Base-by-base conservation (phyloP, 2,113 vertebrate species). In the Coptodon bakossiorum region DNA sequence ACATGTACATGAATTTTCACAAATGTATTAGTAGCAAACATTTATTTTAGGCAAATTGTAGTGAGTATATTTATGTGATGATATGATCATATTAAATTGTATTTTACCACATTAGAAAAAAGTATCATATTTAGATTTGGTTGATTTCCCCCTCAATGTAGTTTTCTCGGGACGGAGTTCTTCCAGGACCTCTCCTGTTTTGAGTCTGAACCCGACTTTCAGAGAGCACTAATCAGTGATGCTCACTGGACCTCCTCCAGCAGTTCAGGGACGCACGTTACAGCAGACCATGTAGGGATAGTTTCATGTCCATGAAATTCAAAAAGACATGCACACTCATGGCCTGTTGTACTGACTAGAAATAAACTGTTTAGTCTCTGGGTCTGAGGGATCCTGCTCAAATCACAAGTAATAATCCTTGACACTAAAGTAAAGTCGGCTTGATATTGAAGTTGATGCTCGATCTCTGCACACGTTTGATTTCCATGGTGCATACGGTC, bases 61-160 rank as follows among this genome's bases (percentile, higher is more conserved):
- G 8, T 45, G 68, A 27, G 14, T 76, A 11, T 7, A 76, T 29
- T 17, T 29, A n/a, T 71, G 12, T 43, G 34, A 68, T 68, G 34
- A 38, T 68, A 0, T 66, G 17, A 66, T 36, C 61, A n/a, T 38
- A 68, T 40, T n/a, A 68, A 22, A 22, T 0, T 8, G 63, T 0
- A 2, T 38, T 66, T 68, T 13, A 38, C 4, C 36, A 38, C 4
- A 40, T 68, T 68, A 3, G 13, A 5, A 38, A 38, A 66, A 3
- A 66, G 9, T 36, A 63, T 61, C 57, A 61, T 34, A 61, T 34
- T 61, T 4, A 59, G 56, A 66, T n/a, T 63, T 36, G 29, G 29
- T 12, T 66, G 17, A 66, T 66, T 66, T 66, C 1, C 3, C 61
- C 31, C 31, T 63, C 2, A 36, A 19, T n/a, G 59, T 66, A n/a